These are phyloP conservation scores for Neogale vison DNA, from an alignment of 2,113 vertebrate species.

Conservation along the genomic window DNA sequence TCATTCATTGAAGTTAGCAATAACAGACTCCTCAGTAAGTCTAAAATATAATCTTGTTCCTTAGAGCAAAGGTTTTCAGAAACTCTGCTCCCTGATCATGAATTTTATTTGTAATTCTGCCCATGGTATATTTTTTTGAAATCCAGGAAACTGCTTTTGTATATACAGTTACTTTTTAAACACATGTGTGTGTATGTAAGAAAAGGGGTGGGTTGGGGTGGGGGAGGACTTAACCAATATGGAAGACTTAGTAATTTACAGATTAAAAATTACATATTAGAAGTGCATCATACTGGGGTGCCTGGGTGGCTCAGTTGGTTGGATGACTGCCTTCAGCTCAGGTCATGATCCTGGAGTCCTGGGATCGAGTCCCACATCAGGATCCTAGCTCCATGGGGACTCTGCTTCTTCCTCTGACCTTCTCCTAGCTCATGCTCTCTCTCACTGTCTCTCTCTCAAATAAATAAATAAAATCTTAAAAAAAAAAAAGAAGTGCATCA, in stretches of 20 bases:
- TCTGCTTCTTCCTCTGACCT: no score
- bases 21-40: neutral
- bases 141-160: neutral
- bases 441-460: no score
- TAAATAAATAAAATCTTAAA: no score
- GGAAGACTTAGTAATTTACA: neutral
- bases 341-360: no score
- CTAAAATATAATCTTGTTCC: neutral
- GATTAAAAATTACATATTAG: neutral
- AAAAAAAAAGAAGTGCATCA: neutral
- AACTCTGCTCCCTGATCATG: neutral
- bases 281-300: neutral
- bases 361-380: no score
- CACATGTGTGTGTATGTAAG: accelerated
- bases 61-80: neutral
- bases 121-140: neutral
- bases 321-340: no score
- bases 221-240: no score
- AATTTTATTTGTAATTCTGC: neutral
- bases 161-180: neutral
- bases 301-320: no score
- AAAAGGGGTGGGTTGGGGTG: no score
- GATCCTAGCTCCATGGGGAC: no score
- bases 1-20: neutral
- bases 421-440: no score